Base-by-base conservation (phyloP, 2,888 invertebrate species). In the Drosophila bunnanda region DNA sequence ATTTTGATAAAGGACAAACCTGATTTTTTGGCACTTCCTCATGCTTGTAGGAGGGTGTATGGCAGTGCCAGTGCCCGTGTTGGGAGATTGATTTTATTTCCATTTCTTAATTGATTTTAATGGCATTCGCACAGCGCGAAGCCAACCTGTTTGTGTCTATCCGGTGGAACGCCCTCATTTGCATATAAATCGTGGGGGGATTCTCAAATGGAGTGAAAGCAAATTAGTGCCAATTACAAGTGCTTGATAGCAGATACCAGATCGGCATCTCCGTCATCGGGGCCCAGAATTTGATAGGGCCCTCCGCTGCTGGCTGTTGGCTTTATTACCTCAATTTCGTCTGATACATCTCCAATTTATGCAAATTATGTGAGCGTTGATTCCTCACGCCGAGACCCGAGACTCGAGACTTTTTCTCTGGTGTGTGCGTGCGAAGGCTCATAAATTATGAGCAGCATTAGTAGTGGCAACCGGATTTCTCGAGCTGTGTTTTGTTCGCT, bases 291-390 rank as follows among this genome's bases (percentile, higher is more conserved):
- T 55, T 44, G 50, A 30, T 53, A 56, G 38, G 75, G 36, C 53
- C 44, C 39, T 32, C 12, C 52, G 43, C 17, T 54, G 43, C 17
- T 54, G 46, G 52, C 4, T 59, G 59, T 22, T 50, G 67, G 48
- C 41, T 56, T 62, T 62, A 66, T 65, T 62, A 44, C 39, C 48
- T 58, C 46, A 36, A 60, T 71, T 81, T 69, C 61, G 62, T 41
- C 67, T 87, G 79, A 89, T 87, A 75, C 79, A 87, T 87, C 67
- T 71, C 66, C 72, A 60, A 88, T 77, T 78, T 88, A 86, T 88
- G 89, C 76, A 86, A 86, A 86, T 88, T 70, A 76, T 71, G 59
- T 69, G 53, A 54, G 65, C 55, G 74, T 74, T 77, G 83, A 75
- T 88, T 89, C 78, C 80, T 80, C 68, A 65, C 85, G 69, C 75